These are phyloP conservation scores for Plecturocebus donacophilus DNA, from an alignment of 2,113 vertebrate species.

Conservation along the genomic window DNA sequence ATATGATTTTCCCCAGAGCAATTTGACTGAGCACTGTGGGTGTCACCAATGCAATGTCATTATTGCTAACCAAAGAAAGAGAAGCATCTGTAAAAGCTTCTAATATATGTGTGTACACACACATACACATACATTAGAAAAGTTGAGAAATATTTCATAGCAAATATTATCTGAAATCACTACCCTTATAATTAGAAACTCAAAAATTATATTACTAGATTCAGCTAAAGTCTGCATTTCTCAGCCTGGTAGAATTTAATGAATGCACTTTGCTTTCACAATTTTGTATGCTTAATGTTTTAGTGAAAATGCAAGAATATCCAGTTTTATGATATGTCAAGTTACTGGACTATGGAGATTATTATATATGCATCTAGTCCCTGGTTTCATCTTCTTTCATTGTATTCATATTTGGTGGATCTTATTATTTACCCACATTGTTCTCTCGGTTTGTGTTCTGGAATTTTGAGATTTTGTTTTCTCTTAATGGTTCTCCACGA, in stretches of 20 bases:
- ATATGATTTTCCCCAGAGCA: not conserved
- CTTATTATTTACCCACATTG: constrained; percentile 34
- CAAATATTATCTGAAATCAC: constrained; percentile 68
- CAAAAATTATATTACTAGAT: constrained; percentile 77
- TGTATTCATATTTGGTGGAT: constrained; percentile 64
- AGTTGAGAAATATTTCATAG: constrained; percentile 3
- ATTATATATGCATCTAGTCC: constrained; percentile 39
- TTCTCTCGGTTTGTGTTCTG: constrained; percentile 11
- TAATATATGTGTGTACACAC: not conserved
- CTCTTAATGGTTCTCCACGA: not conserved
- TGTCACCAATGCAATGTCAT: no score
- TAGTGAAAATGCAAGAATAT: constrained; percentile 52
- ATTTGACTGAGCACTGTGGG: not conserved
- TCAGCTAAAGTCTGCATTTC: constrained; percentile 50
- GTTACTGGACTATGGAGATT: constrained; percentile 53
- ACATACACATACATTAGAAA: not conserved
- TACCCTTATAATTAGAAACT: constrained; percentile 59
- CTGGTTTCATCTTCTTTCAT: constrained; percentile 44
- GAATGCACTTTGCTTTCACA: constrained; percentile 64
- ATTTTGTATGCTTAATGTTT: constrained; percentile 64
- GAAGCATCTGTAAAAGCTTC: not conserved
- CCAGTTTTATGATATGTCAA: constrained; percentile 59
- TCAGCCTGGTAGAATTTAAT: constrained; percentile 72
- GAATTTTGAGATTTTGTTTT: constrained; percentile 1
- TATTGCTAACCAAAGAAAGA: not conserved